These are phyloP conservation scores for Malacoraja senta DNA, from an alignment of 2,797 vertebrate genomes.

Conservation along the genomic window DNA sequence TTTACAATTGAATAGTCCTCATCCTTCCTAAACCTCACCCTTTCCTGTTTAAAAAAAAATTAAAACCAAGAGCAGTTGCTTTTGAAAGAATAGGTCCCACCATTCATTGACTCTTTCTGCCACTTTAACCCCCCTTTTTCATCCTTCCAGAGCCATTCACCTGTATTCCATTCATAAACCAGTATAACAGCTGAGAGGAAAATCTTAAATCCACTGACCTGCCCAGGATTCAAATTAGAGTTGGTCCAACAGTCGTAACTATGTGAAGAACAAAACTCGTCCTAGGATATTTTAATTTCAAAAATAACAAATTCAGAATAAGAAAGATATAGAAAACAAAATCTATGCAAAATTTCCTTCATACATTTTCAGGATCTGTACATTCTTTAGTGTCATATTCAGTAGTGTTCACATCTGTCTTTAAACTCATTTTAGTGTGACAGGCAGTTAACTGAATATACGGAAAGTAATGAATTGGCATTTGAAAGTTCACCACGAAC, in stretches of 20 bases:
- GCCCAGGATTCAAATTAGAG: background rate
- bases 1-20: constrained; percentile 11
- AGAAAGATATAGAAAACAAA: too few relatives aligned
- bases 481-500: background rate
- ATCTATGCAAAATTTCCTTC: too few relatives aligned
- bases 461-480: background rate
- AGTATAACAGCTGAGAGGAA: too few relatives aligned
- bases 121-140: too few relatives aligned
- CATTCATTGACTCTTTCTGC: too few relatives aligned
- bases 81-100: background rate
- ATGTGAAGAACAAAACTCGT: background rate
- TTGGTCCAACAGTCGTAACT: background rate
- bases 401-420: too few relatives aligned
- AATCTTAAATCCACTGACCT: background rate
- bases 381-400: too few relatives aligned
- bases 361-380: too few relatives aligned
- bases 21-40: background rate
- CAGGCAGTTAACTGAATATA: background rate
- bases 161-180: background rate
- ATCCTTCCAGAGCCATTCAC: background rate
- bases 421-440: background rate
- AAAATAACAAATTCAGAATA: too few relatives aligned
- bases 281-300: too few relatives aligned
- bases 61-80: background rate
- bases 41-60: background rate